phyloP scores from a whole-genome alignment of 2,113 vertebrate species.

The Pachyramphus minor region DNA sequence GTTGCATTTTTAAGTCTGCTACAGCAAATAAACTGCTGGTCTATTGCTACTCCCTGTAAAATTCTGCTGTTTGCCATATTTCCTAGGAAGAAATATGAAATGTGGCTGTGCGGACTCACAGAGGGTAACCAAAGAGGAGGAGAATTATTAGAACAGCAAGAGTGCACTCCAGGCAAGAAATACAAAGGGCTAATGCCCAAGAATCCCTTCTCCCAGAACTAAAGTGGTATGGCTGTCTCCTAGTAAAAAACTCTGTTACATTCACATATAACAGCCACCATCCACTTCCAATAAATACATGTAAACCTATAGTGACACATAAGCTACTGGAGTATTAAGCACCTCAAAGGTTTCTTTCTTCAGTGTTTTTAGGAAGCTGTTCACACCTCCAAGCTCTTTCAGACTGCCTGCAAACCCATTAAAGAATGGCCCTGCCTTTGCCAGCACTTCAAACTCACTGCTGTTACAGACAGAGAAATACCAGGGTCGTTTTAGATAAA shows the following conservation, averaged over 20 bases:
- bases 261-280: background rate
- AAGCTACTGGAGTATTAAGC: background rate
- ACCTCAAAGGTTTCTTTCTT: background rate
- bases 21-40: background rate
- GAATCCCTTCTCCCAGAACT: background rate
- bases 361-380: background rate
- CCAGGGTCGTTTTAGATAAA: background rate
- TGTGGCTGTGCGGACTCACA: background rate
- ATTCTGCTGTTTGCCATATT: background rate
- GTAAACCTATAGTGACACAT: fast-evolving
- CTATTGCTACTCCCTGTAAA: background rate
- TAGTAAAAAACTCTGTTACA: background rate
- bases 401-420: background rate
- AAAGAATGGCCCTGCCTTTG: background rate
- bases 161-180: background rate
- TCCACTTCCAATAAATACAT: background rate
- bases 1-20: background rate
- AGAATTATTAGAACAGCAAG: background rate
- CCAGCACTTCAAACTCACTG: background rate
- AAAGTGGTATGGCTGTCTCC: background rate
- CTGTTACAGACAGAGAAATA: background rate
- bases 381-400: background rate
- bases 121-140: background rate
- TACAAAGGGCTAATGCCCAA: background rate
- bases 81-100: background rate